Evolutionary conservation across 2,797 vertebrate species (phyloP).

Genomic region (Nannoperca obscura): DNA sequence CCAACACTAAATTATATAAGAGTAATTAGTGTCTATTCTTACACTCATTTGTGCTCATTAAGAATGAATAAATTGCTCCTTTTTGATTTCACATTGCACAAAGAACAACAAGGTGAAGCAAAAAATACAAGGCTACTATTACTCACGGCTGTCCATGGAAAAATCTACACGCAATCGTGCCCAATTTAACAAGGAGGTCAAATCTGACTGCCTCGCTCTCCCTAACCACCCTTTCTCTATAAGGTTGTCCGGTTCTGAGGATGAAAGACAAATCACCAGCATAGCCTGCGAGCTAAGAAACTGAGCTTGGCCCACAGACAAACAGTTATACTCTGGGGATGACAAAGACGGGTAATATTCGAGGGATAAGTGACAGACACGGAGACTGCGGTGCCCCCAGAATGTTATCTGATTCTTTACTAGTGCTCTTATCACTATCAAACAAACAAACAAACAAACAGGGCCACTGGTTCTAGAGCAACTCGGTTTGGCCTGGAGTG

Average conservation of each 20-base stretch:
- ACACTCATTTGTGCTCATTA: neutral
- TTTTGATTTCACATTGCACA: slow-evolving; percentile 3
- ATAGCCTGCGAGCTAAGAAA: slow-evolving; percentile 35
- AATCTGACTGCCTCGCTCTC: slow-evolving; percentile 1
- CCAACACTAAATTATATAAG: neutral
- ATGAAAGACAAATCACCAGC: slow-evolving; percentile 49
- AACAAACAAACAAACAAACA: slow-evolving; percentile 55
- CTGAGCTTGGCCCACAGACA: slow-evolving; percentile 36
- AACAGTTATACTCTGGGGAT: slow-evolving; percentile 48
- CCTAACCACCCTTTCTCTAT: neutral
- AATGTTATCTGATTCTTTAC: slow-evolving; percentile 67
- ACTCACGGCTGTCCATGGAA: neutral
- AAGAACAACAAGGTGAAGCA: slow-evolving; percentile 6
- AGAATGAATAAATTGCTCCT: neutral
- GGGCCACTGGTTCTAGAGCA: slow-evolving; percentile 37
- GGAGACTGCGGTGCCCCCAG: slow-evolving; percentile 42
- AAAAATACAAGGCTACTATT: slow-evolving; percentile 1
- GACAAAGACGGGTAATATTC: slow-evolving; percentile 53
- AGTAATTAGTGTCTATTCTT: neutral
- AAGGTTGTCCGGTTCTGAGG: slow-evolving; percentile 29
- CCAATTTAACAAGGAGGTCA: slow-evolving; percentile 19
- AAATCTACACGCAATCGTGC: neutral
- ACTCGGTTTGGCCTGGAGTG: slow-evolving; percentile 21
- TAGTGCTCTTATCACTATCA: slow-evolving; percentile 40
- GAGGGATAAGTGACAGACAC: slow-evolving; percentile 42